Evolutionary conservation across 2,797 vertebrate species (phyloP), one percentile per base, ranked within the genome.

Genomic region (Xenentodon cancila): DNA sequence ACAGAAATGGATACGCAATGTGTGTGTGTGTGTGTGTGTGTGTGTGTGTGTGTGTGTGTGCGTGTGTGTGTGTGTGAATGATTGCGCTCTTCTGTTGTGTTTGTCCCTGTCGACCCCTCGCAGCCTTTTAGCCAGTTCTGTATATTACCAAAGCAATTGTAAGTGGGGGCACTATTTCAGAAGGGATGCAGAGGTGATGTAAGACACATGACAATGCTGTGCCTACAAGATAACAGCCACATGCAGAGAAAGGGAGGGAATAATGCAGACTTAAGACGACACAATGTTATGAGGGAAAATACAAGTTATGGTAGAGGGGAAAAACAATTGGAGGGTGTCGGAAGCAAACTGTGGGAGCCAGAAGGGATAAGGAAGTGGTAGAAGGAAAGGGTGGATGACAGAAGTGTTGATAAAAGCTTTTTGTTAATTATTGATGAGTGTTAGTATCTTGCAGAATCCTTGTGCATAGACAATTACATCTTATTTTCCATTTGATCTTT

Each of bases 111-210:
- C 16, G 62, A 66, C 69, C 37, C 21, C 61, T 59, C 30, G 46
- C 37, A 80, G 64, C 77, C 71, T 59, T 4, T 61, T 25, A 73
- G 81, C 68, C 64, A 79, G 65, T 71, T 71, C 64, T 79, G 46
- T 25, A 25, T 62, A 75, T 82, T 84, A 48, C 68, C 66, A 76
- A 70, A 59, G 73, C 40, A 85, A 85, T 77, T 63, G 43, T 18
- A 42, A 20, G 50, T 52, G 30, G 59, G 53, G 32, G 27, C 43
- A 60, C 52, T 48, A 56, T 71, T 76, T 77, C 71, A 65, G 68
- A 60, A 48, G 49, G 16, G 42, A 77, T 59, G 47, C 37, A 59
- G 42, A 52, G 19, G 53, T 55, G 42, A 66, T 25, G 32, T 25
- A 46, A 3, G 21, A 59, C 48, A 32, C 42, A 45, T 67, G 65